Conservation (phyloP, 2,113 vertebrate genomes). For the Syngnathus typhle region DNA sequence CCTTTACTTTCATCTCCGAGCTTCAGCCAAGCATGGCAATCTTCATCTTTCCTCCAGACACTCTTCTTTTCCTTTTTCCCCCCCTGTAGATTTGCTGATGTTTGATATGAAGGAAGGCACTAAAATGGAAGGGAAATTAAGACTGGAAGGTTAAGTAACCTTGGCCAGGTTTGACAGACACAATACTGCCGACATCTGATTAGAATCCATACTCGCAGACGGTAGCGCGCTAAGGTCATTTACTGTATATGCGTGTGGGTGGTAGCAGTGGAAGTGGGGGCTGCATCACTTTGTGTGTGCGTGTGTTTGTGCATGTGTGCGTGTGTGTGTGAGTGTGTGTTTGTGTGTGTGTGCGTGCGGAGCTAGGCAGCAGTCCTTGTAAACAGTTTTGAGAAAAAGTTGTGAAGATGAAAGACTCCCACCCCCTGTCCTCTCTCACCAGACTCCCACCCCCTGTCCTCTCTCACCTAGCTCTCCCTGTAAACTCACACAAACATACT, state of each 20-base stretch:
- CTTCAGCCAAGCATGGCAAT: slow-evolving; percentile 64
- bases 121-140: slow-evolving; percentile 70
- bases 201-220: slow-evolving; percentile 63
- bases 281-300: slow-evolving; percentile 3
- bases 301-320: too few species aligned
- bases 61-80: slow-evolving; percentile 37
- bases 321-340: slow-evolving; percentile 16
- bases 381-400: slow-evolving; percentile 66
- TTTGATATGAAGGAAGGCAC: slow-evolving; percentile 65
- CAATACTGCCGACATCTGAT: slow-evolving; percentile 63
- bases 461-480: slow-evolving; percentile 48
- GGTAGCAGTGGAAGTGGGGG: slow-evolving; percentile 28
- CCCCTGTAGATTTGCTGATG: slow-evolving; percentile 60
- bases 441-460: slow-evolving; percentile 38
- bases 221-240: slow-evolving; percentile 61
- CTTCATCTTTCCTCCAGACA: slow-evolving; percentile 60
- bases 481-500: slow-evolving; percentile 40
- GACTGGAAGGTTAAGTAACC: slow-evolving; percentile 69
- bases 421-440: slow-evolving; percentile 56
- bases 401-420: slow-evolving; percentile 67
- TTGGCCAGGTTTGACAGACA: slow-evolving; percentile 66
- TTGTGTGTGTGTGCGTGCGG: slow-evolving; percentile 24
- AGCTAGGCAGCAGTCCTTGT: slow-evolving; percentile 58
- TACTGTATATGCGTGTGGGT: slow-evolving; percentile 60
- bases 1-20: slow-evolving; percentile 63